Evolutionary conservation across 2,113 vertebrate genomes (phyloP), one percentile per base, ranked within the genome.

Genomic region (Corapipo altera): DNA sequence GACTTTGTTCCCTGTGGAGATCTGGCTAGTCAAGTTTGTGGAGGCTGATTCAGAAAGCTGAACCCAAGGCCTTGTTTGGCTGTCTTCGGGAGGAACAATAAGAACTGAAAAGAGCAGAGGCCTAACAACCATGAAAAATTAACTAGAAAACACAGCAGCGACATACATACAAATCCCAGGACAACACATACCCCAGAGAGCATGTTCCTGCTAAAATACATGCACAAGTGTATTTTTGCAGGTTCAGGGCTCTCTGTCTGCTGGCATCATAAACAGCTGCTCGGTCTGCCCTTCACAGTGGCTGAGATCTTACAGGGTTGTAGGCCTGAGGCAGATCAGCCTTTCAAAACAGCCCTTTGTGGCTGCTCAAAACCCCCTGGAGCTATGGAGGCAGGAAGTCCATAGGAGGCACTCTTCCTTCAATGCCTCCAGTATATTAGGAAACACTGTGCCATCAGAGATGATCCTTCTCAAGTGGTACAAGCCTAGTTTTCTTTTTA

Each of bases 1-100:
- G 93, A 96, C 92, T 97, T 96, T 92, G 92, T 85, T 93, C 91
- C 93, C 92, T 30, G 57, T 94, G 92, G 93, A 96, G 85, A 89
- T 96, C 88, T 86, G 49, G 79, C 93, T 70, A 95, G 91, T 84
- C 93, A 92, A 65, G 35, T 93, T 84, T 87, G 83, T 55, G 85
- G 92, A 93, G 65, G 61, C 44, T 92, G 83, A 94, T 93, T 78
- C 57, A 86, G 88, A 66, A 91, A 77, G 74, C 83, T 89, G 82
- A 95, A 96, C 88, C 88, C 0, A 5, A 91, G 76, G 83, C 85
- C 79, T 78, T 69, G 61, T 86, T 89, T 78, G 83, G 55, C 62
- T 75, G 0, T 27, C 52, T 51, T 1, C 3, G 2, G 8, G 5
- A 8, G 28, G 9, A n/a, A 88, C 88, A 93, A 28, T 32, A 64